phyloP scores from a whole-genome alignment of 2,888 invertebrate species.

The Monoplex corrugatus region DNA sequence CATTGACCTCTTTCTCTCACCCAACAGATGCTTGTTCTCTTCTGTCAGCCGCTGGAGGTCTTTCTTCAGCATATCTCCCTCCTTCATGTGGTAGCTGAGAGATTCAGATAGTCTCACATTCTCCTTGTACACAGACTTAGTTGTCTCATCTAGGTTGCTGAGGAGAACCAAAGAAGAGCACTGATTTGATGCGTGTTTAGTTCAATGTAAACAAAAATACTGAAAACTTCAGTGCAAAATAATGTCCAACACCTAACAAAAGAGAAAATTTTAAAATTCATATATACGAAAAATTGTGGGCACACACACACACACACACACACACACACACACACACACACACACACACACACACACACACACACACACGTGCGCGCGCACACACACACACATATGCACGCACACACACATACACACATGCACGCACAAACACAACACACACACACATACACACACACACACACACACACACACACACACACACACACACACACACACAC shows the following conservation, averaged over 20 bases:
- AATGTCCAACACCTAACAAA: too few relatives aligned
- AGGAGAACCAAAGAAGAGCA: background rate
- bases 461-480: constrained; percentile 2
- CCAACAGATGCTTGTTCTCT: constrained; percentile 73
- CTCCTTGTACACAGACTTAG: constrained; percentile 81
- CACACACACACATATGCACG: background rate
- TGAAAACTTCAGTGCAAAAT: too few relatives aligned
- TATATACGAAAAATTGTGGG: too few relatives aligned
- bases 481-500: constrained; percentile 6
- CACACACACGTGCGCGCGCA: too few relatives aligned
- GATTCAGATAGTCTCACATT: constrained; percentile 80
- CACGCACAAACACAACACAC: background rate
- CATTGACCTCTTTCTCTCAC: constrained; percentile 79
- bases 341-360: too few relatives aligned
- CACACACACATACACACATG: background rate
- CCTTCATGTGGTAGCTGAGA: constrained; percentile 78
- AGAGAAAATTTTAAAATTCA: too few relatives aligned
- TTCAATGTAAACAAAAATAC: background rate
- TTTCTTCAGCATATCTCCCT: constrained; percentile 77
- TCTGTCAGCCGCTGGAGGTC: constrained; percentile 68
- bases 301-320: too few relatives aligned
- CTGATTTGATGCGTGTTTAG: background rate
- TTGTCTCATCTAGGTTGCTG: constrained; percentile 81
- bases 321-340: too few relatives aligned
- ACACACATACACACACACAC: background rate